Conservation (phyloP, 92 coral and sea anemone genomes). For the Parazoanthus atlanticus region DNA sequence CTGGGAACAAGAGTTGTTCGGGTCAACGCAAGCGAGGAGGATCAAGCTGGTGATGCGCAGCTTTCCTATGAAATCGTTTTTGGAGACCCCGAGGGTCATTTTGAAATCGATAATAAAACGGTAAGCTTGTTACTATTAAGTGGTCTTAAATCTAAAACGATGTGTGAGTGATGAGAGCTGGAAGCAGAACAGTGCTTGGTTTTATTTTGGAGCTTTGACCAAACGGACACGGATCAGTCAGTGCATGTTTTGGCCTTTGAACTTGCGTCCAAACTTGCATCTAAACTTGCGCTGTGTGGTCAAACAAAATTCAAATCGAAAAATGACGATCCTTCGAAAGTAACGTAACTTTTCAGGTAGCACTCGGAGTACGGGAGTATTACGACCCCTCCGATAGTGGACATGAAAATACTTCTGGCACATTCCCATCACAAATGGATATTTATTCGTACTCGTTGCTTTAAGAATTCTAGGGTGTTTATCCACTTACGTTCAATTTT, state of each 20-base stretch:
- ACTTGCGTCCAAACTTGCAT: too few relatives aligned
- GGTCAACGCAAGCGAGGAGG: conserved; percentile 68
- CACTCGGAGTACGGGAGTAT: too few relatives aligned
- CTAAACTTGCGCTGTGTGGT: not conserved
- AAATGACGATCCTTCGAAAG: too few relatives aligned
- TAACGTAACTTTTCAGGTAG: too few relatives aligned
- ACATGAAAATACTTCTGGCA: too few relatives aligned
- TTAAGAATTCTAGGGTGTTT: not conserved
- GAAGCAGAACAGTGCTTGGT: not conserved
- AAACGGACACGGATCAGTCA: not conserved
- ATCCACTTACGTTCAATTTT: too few relatives aligned
- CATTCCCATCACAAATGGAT: too few relatives aligned
- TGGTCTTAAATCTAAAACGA: not conserved
- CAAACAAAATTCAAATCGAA: too few relatives aligned
- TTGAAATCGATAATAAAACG: conserved; percentile 55
- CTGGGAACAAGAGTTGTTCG: conserved; percentile 53
- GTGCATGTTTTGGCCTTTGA: not conserved
- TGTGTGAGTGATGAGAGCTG: not conserved
- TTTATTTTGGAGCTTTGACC: too few relatives aligned
- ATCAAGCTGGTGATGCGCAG: conserved; percentile 50
- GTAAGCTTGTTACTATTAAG: conserved; percentile 36
- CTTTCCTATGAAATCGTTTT: conserved; percentile 51
- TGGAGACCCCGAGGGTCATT: conserved; percentile 54
- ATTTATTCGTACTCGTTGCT: too few relatives aligned
- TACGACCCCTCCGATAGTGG: too few relatives aligned